These are phyloP conservation scores for Setophaga coronata DNA, from an alignment of 2,113 vertebrate species.

Conservation along the genomic window DNA sequence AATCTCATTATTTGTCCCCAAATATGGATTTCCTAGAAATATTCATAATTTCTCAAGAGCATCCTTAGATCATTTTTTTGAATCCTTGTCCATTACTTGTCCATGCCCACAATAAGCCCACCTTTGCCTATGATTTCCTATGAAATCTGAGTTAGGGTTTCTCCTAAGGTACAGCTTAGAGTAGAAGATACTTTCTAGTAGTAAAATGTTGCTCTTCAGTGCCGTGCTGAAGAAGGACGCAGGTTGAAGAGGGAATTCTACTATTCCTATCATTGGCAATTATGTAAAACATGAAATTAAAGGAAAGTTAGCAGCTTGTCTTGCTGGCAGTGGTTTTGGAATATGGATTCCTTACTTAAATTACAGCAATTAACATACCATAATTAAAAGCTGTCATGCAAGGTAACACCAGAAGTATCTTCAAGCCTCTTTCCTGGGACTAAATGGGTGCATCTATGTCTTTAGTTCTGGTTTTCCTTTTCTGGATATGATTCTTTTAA, in stretches of 20 bases:
- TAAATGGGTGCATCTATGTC: neutral
- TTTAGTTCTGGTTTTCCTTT: neutral
- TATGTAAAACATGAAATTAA: neutral
- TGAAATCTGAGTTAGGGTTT: neutral
- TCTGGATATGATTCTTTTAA: too few species aligned
- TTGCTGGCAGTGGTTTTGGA: neutral
- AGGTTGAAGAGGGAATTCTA: neutral
- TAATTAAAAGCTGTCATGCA: rapidly evolving
- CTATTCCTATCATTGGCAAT: neutral
- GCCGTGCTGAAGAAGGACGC: neutral
- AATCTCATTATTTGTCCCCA: neutral
- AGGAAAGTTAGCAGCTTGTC: neutral
- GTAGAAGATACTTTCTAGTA: neutral
- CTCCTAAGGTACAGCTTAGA: neutral
- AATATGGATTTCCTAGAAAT: neutral
- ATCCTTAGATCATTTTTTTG: rapidly evolving
- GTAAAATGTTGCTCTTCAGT: neutral
- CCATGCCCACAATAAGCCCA: neutral
- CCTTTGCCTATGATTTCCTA: neutral
- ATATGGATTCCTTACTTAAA: neutral
- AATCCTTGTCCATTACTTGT: neutral
- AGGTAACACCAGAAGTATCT: neutral
- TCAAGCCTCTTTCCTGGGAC: neutral
- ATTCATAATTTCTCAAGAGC: neutral
- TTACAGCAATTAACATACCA: neutral